A percentile compares a stretch with the other conserved stretches of the same genome.
These are phyloP conservation scores for Pseudomyrmex pallidus DNA, from an alignment of 1,140 invertebrate species.

Conservation along the genomic window DNA sequence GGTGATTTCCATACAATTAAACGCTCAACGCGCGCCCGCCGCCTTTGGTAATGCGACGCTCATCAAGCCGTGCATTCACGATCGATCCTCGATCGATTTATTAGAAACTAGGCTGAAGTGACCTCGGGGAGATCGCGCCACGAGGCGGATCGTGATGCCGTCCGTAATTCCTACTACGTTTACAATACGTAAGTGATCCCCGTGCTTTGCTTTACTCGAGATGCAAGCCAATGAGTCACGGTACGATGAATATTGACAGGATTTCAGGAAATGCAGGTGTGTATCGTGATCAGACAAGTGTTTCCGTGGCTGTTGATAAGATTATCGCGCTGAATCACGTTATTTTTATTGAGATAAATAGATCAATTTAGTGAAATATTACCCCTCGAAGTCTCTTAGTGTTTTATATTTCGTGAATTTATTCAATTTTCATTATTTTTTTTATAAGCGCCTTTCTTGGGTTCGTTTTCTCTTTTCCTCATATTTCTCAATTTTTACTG, in stretches of 20 bases:
- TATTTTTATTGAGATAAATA: background rate
- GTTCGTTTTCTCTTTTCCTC: no score
- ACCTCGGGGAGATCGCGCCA: slow-evolving; percentile 26
- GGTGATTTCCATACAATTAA: slow-evolving; percentile 53
- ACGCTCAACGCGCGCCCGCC: slow-evolving; percentile 20
- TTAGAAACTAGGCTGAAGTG: slow-evolving; percentile 31
- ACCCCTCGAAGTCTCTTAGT: background rate
- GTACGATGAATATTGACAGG: slow-evolving; percentile 30
- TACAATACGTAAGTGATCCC: background rate
- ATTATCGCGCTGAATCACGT: background rate
- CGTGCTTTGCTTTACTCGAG: slow-evolving; percentile 47
- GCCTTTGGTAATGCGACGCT: slow-evolving; percentile 11
- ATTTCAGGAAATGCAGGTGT: slow-evolving; percentile 12
- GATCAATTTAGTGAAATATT: background rate
- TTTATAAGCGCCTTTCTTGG: no score
- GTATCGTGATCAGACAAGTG: background rate
- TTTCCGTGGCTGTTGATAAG: background rate
- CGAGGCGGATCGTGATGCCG: slow-evolving; percentile 1
- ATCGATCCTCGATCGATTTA: slow-evolving; percentile 45
- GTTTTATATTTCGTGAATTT: no score
- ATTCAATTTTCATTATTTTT: no score
- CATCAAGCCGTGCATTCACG: slow-evolving; percentile 22
- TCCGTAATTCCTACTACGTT: slow-evolving; percentile 38
- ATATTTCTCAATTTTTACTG: no score
- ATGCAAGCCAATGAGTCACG: slow-evolving; percentile 36